A percentile compares a stretch with the other conserved stretches of the same genome.
phyloP scores from a whole-genome alignment of 2,113 vertebrate genomes.

The Miniopterus natalensis region DNA sequence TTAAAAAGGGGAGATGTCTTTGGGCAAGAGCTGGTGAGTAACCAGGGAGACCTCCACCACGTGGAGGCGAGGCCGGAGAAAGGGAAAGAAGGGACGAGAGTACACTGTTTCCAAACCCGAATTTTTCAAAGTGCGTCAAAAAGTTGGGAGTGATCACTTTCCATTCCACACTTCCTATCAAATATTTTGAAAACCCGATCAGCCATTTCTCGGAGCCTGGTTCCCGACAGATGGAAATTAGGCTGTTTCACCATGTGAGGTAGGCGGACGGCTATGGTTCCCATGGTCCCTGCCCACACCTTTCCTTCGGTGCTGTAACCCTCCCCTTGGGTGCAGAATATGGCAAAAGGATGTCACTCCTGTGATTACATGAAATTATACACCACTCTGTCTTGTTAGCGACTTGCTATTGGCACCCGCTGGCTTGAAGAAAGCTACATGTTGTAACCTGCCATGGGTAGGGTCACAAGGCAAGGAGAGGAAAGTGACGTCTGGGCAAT shows the following conservation, averaged over 20 bases:
- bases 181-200: not conserved
- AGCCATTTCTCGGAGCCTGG: not conserved
- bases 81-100: not conserved
- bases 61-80: not conserved
- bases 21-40: not conserved
- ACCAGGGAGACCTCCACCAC: not conserved
- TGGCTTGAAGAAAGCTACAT: not conserved
- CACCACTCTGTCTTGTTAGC: not conserved
- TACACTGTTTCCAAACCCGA: not conserved
- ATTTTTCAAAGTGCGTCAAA: not conserved
- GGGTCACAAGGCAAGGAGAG: no score
- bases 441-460: rapidly evolving
- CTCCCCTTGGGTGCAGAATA: not conserved
- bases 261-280: not conserved
- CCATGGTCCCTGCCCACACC: not conserved
- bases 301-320: no score
- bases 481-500: not conserved
- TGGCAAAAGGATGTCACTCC: not conserved
- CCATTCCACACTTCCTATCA: not conserved
- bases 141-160: not conserved
- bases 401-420: not conserved
- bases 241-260: not conserved
- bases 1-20: not conserved
- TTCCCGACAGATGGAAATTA: not conserved
- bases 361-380: not conserved